Conservation (phyloP, 2,797 vertebrate genomes). For the Natrix natrix region DNA sequence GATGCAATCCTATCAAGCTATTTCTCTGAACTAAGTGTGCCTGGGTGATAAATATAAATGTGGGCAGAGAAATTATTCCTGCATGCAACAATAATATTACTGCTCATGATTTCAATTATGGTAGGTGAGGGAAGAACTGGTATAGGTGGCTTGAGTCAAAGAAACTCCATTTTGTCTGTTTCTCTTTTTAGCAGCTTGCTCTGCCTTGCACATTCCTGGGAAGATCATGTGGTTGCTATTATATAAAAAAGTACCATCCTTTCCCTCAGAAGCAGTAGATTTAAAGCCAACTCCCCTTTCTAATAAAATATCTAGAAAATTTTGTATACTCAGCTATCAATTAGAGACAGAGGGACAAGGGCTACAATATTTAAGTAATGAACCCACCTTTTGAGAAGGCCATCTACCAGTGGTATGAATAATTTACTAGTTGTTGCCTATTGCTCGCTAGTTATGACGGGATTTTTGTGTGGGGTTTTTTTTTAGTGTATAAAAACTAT, state of each 20-base stretch:
- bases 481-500: not conserved
- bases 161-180: not conserved
- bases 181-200: not conserved
- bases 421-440: not conserved
- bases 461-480: not conserved
- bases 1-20: not conserved
- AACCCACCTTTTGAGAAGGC: not conserved
- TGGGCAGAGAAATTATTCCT: not conserved
- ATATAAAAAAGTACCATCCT: not conserved
- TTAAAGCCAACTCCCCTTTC: not conserved
- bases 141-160: not conserved
- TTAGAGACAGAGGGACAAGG: not conserved
- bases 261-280: not conserved
- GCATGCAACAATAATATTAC: not conserved
- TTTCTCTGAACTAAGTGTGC: not conserved
- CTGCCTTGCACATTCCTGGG: not conserved
- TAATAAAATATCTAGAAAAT: not conserved
- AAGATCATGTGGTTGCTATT: not conserved
- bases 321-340: not conserved
- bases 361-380: not conserved
- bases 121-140: not conserved
- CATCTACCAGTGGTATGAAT: not conserved
- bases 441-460: not conserved
- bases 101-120: not conserved
- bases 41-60: not conserved